phyloP scores from a whole-genome alignment of 2,888 invertebrate species.

The Spodoptera littoralis region DNA sequence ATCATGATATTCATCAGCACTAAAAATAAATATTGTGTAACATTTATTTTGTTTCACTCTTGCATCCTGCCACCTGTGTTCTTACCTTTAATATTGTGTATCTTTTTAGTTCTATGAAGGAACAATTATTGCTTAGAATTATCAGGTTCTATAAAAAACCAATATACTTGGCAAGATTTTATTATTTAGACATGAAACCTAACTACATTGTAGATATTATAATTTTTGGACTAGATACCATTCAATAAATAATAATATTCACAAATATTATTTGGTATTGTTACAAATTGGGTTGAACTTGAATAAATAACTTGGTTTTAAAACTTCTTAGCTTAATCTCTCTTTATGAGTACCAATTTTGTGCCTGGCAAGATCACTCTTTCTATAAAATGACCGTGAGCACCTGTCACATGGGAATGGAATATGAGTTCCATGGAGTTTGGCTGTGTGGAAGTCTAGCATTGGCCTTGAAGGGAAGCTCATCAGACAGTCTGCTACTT shows the following conservation, averaged over 20 bases:
- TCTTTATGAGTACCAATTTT: conserved; percentile 79
- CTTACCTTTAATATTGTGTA: no score
- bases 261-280: conserved; percentile 26
- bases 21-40: conserved; percentile 75
- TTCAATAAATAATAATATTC: conserved; percentile 10
- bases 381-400: conserved; percentile 80
- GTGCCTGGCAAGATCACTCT: conserved; percentile 81
- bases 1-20: conserved; percentile 77
- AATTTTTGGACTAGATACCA: conserved; percentile 37
- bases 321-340: conserved; percentile 57
- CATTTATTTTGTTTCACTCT: conserved; percentile 49
- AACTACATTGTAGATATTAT: neutral
- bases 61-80: no score
- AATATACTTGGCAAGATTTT: no score
- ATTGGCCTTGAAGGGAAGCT: conserved; percentile 78
- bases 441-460: conserved; percentile 77
- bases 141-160: no score
- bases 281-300: conserved; percentile 10
- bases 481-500: conserved; percentile 69
- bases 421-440: conserved; percentile 74
- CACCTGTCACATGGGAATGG: conserved; percentile 79
- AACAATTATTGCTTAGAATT: neutral
- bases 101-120: neutral
- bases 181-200: neutral
- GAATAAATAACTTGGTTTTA: neutral